Base-by-base conservation (phyloP, 2,888 invertebrate species). In the Heteromyza rotundicornis region DNA sequence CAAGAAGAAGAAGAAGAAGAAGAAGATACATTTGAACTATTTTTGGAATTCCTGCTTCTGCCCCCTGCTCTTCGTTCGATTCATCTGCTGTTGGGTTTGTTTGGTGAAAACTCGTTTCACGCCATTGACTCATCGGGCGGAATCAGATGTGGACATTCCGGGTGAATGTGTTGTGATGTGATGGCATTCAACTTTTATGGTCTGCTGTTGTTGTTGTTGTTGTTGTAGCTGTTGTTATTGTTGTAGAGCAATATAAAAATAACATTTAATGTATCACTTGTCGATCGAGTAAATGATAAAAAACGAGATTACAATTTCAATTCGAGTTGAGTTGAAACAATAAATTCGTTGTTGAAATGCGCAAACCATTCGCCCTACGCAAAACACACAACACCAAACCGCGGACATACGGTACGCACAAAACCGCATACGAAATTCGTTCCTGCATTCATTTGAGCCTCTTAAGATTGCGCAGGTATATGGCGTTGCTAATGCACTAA, bases 281-380 rank as follows among this genome's bases (percentile, higher is more conserved):
- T 72, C 66, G 74, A 72, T 72, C 74, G 69, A 64, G 66, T 66
- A 59, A 70, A 53, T 66, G 44, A 35, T 50, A 55, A 66, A 65
- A 65, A 51, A 52, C 27, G 40, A 55, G 64, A 40, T 64, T 66
- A 64, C 59, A 59, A 53, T 63, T 70, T 63, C 50, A 54, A 50
- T 53, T 27, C 47, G 47, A 60, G 49, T 60, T 22, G 35, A 35
- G 47, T 24, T 54, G 23, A 60, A 35, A 55, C 24, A 52, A 52
- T 44, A 40, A 52, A 59, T 52, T 22, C 57, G 23, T 20, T 47
- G 57, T 63, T 53, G 59, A 40, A 65, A 20, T 50, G 14, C 24
- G 35, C 35, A 36, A 51, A n/a, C 14, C 54, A 32, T n/a, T n/a
- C n/a, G n/a, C n/a, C n/a, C n/a, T n/a, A n/a, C n/a, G n/a, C n/a